Conservation (phyloP, 2,113 vertebrate genomes). For the Gallinago undulata region DNA sequence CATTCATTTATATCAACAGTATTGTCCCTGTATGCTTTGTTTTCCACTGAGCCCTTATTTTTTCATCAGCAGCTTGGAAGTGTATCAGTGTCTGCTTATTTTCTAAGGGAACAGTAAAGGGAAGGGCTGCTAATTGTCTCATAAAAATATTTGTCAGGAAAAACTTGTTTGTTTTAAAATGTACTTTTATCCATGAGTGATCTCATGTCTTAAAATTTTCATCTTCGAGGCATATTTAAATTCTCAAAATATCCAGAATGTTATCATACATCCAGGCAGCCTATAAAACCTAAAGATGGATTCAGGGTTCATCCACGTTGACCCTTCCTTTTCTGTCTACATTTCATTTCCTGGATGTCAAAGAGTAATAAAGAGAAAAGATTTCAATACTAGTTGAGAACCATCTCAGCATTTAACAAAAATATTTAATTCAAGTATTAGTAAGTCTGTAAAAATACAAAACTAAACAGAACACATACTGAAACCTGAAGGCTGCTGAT, state of each 20-base stretch:
- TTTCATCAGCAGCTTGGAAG: slow-evolving; percentile 37
- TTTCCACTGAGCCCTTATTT: slow-evolving; percentile 48
- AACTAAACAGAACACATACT: neutral
- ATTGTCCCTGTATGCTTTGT: slow-evolving; percentile 63
- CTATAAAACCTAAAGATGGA: neutral
- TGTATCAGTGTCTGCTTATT: slow-evolving; percentile 61
- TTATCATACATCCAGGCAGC: neutral
- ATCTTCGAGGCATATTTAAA: neutral
- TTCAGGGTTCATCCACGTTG: neutral
- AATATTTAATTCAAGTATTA: neutral
- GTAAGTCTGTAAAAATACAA: neutral
- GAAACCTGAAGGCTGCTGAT: neutral
- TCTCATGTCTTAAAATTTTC: slow-evolving; percentile 12
- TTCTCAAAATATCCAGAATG: slow-evolving; percentile 6
- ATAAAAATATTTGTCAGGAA: slow-evolving; percentile 35
- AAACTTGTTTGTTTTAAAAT: slow-evolving; percentile 32
- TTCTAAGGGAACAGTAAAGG: slow-evolving; percentile 45
- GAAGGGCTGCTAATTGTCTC: slow-evolving; percentile 33
- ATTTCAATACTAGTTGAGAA: neutral
- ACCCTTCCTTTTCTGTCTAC: neutral
- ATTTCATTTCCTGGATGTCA: neutral
- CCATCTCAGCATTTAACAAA: neutral
- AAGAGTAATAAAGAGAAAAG: neutral
- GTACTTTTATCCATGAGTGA: neutral
- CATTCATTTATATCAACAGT: slow-evolving; percentile 50